Conservation (phyloP, 2,113 vertebrate species). For the Cyprinodon brontotheroides region DNA sequence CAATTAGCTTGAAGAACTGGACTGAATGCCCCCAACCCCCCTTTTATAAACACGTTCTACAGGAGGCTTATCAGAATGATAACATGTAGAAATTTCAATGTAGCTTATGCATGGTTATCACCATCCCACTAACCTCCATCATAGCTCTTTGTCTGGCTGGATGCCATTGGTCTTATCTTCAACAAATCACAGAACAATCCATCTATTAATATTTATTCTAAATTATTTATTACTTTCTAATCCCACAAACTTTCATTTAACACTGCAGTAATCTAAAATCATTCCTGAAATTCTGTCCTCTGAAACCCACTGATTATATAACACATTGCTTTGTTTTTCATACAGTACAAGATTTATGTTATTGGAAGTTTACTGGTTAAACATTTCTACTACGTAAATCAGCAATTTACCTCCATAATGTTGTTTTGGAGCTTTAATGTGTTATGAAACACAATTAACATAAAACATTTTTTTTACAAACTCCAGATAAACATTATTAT, state of each 20-base stretch:
- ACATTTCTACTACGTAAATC: neutral
- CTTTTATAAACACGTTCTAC: too few species aligned
- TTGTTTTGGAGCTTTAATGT: neutral
- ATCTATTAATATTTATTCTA: neutral
- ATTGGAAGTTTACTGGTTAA: neutral
- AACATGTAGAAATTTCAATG: too few species aligned
- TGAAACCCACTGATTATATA: neutral
- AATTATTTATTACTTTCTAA: neutral
- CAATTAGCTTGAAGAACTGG: too few species aligned
- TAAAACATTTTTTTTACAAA: neutral
- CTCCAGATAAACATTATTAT: neutral
- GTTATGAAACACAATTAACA: neutral
- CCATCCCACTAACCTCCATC: neutral
- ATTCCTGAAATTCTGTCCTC: too few species aligned
- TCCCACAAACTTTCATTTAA: neutral
- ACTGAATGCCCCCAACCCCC: too few species aligned
- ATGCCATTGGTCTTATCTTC: neutral
- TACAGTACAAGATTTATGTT: neutral
- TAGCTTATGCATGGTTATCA: neutral
- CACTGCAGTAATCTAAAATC: neutral
- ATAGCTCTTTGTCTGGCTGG: neutral
- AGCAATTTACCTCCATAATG: neutral
- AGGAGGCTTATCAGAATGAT: too few species aligned
- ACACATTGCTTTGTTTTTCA: neutral
- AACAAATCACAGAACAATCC: neutral